Conservation (phyloP, 2,113 vertebrate species). For the Antigone vipio region DNA sequence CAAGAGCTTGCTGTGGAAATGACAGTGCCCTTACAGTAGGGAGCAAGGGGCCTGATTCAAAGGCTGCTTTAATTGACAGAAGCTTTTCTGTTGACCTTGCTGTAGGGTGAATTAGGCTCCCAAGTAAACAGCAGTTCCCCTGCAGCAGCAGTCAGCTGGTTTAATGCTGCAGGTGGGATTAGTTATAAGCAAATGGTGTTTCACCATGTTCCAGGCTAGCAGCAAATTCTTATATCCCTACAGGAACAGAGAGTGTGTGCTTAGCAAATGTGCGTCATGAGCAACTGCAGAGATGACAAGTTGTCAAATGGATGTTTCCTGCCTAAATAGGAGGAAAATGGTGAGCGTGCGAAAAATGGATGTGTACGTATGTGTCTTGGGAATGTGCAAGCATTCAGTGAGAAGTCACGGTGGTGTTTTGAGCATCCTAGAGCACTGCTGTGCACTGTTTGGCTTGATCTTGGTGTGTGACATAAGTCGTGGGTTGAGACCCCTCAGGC, state of each 20-base stretch:
- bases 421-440: not conserved
- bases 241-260: not conserved
- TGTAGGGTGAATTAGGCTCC: not conserved
- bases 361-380: not conserved
- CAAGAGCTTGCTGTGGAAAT: not conserved
- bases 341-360: not conserved
- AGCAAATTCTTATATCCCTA: not conserved
- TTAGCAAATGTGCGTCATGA: not conserved
- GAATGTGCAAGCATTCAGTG: not conserved
- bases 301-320: not conserved
- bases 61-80: not conserved
- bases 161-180: not conserved
- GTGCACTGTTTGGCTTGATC: not conserved
- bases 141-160: not conserved
- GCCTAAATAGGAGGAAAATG: not conserved
- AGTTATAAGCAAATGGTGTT: not conserved
- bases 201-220: not conserved
- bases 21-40: accelerated
- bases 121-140: not conserved
- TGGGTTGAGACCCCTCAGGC: not conserved
- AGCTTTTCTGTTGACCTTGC: not conserved
- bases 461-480: too few species aligned
- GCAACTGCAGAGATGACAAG: not conserved
- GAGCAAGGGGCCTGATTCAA: not conserved
- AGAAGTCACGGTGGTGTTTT: accelerated